Evolutionary conservation across 1,140 invertebrate genomes (phyloP).

Genomic region (Zaprionus vittiger): DNA sequence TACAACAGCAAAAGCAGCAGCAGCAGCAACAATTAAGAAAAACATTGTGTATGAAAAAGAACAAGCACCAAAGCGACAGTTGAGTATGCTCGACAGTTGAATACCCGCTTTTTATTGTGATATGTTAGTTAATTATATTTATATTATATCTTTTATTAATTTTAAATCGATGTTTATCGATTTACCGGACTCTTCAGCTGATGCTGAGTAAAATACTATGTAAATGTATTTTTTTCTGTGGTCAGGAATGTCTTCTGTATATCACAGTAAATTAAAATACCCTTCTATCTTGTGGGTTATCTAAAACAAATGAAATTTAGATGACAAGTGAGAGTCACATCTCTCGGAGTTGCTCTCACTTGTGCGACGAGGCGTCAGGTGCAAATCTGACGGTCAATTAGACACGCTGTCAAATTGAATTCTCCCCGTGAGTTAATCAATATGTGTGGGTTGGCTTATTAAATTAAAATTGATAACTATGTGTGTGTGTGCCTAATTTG

Average conservation of each 20-base stretch:
- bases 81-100: too few relatives aligned
- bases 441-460: slow-evolving; percentile 24
- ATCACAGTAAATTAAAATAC: too few relatives aligned
- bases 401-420: slow-evolving; percentile 38
- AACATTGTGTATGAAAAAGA: not conserved
- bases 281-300: too few relatives aligned
- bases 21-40: slow-evolving; percentile 16
- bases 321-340: not conserved
- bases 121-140: too few relatives aligned
- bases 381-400: slow-evolving; percentile 29
- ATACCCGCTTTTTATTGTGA: too few relatives aligned
- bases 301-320: slow-evolving; percentile 25
- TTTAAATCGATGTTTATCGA: too few relatives aligned
- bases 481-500: slow-evolving; percentile 25
- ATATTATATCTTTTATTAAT: too few relatives aligned
- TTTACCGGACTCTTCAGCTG: too few relatives aligned
- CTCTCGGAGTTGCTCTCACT: not conserved
- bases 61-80: not conserved
- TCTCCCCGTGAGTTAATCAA: slow-evolving; percentile 30
- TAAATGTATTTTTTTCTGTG: too few relatives aligned
- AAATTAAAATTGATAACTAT: slow-evolving; percentile 4
- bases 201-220: too few relatives aligned
- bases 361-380: not conserved
- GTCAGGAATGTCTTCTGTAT: too few relatives aligned
- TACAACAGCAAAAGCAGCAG: slow-evolving; percentile 5